A percentile compares a stretch with the other conserved stretches of the same genome.
Conservation (phyloP, 2,888 invertebrate species). For the Dinocampus coccinellae region DNA sequence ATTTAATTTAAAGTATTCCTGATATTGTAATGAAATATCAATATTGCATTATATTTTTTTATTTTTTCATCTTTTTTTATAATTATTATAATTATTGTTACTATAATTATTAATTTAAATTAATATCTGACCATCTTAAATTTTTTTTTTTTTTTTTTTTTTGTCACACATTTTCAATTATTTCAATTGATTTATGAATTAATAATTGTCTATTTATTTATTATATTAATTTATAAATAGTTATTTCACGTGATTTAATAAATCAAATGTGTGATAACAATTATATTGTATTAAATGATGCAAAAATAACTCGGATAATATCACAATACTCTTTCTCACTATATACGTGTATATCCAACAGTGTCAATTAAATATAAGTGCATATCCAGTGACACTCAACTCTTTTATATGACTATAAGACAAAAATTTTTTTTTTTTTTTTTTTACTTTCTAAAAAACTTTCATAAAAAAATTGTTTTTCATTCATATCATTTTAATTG, state of each 20-base stretch:
- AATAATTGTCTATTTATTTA: neutral
- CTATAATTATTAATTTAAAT: too few relatives aligned
- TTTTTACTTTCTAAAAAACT: too few relatives aligned
- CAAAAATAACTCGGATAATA: slow-evolving; percentile 4
- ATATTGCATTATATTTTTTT: too few relatives aligned
- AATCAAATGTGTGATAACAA: slow-evolving; percentile 1
- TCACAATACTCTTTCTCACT: neutral
- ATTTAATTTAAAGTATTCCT: too few relatives aligned
- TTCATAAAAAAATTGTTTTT: neutral
- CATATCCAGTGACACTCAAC: neutral
- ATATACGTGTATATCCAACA: neutral
- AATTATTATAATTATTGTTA: too few relatives aligned
- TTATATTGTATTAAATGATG: neutral
- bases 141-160: too few relatives aligned
- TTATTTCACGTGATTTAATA: neutral
- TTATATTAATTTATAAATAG: neutral
- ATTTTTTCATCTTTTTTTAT: too few relatives aligned
- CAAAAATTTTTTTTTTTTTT: too few relatives aligned
- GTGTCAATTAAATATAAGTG: slow-evolving; percentile 18
- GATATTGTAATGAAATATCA: too few relatives aligned
- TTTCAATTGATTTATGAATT: neutral
- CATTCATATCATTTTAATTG: neutral
- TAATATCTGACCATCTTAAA: too few relatives aligned
- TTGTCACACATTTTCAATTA: too few relatives aligned
- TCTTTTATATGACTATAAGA: neutral